phyloP scores from a whole-genome alignment of 2,797 vertebrate genomes.

The Chromis chromis region DNA sequence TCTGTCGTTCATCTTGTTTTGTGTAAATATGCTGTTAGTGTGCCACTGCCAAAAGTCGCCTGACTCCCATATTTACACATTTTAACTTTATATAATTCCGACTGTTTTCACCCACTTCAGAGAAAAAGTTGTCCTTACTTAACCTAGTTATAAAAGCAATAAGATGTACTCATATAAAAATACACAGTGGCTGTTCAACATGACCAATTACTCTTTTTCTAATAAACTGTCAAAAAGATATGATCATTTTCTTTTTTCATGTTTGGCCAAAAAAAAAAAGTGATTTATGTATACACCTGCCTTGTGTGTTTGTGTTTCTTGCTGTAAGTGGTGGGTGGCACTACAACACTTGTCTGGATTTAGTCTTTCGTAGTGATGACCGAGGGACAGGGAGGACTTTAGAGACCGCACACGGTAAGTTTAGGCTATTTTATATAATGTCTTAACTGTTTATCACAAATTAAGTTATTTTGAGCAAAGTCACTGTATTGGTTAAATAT shows the following conservation, averaged over 20 bases:
- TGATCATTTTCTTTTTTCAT: neutral
- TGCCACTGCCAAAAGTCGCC: neutral
- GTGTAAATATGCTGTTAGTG: constrained; percentile 58
- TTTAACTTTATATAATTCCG: constrained; percentile 55
- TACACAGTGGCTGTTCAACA: neutral
- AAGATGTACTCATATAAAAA: neutral
- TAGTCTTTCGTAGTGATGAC: constrained; percentile 22
- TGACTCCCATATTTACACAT: constrained; percentile 71
- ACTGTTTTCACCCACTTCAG: neutral
- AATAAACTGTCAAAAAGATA: neutral
- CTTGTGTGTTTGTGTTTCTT: constrained; percentile 20
- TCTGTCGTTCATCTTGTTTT: constrained; percentile 54
- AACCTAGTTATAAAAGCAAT: neutral
- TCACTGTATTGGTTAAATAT: neutral
- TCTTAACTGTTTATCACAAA: neutral
- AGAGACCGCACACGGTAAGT: constrained; percentile 33
- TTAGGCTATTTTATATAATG: neutral
- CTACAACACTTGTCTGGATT: constrained; percentile 17
- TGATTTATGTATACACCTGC: neutral
- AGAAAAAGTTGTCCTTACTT: neutral
- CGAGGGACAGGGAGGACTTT: neutral
- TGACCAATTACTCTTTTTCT: neutral
- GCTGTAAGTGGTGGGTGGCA: constrained; percentile 36
- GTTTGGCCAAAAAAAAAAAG: constrained; percentile 4
- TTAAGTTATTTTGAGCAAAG: neutral